Base-by-base conservation (phyloP, 2,888 invertebrate species). In the Oxytorus armatus region DNA sequence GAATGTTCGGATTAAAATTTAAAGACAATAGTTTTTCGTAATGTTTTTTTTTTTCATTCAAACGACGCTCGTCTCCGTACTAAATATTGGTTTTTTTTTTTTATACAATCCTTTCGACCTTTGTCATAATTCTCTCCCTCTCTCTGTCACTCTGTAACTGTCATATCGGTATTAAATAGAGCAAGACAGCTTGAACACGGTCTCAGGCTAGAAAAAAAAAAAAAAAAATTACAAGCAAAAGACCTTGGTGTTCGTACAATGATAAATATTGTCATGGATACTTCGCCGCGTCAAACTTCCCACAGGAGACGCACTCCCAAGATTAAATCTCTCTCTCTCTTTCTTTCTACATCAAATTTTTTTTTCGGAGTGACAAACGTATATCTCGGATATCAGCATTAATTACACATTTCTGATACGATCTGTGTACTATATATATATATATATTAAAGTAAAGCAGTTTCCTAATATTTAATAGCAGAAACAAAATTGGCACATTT, bases 241-340 rank as follows among this genome's bases (percentile, higher is more conserved):
- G 5, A 74, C 23, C 33, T 74, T 69, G 76, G 77, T 81, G 77
- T 77, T 78, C 69, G 79, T 63, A 77, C 57, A 57, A 77, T 79
- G 77, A 16, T 49, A 83, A 84, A 85, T 86, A 86, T 86, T 86
- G 86, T 86, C 86, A 85, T 85, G 82, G 78, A 77, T 74, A 81
- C n/a, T n/a, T n/a, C 79, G 76, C 72, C 63, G 63, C 55, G 18
- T 25, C 51, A 36, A 59, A 42, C 79, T 63, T 33, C 39, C 36
- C 11, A 66, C n/a, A 23, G 59, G 57, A 66, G n/a, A 39, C 63
- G 78, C 36, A 53, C 23, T 76, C n/a, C n/a, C 55, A 55, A 76
- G 39, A 66, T 55, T 18, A 23, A 29, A 59, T 66, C 59, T 8
- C 1, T 36, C 36, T 3, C 29, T 29, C 10, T 36, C 3, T 36